Conservation (phyloP, 2,113 vertebrate genomes). For the Saccopteryx leptura region DNA sequence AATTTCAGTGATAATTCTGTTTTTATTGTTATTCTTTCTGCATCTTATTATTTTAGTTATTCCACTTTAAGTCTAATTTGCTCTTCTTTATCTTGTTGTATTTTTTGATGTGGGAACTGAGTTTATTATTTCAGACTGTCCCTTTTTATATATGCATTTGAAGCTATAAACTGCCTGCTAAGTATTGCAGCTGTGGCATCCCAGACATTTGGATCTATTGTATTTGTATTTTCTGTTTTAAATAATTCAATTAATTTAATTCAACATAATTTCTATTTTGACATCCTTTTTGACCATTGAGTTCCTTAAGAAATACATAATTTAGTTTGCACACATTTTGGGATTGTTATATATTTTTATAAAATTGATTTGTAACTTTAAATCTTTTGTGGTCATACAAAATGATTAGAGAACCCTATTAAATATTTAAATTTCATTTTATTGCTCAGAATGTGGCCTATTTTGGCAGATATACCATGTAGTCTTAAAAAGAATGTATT, state of each 20-base stretch:
- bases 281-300: background rate
- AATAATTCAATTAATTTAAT: constrained; percentile 5
- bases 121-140: background rate
- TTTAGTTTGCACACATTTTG: background rate
- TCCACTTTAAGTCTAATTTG: background rate
- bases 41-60: constrained; percentile 30
- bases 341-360: background rate
- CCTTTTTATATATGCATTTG: background rate
- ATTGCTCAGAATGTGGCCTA: background rate
- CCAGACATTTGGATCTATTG: background rate
- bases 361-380: background rate
- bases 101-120: background rate
- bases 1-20: background rate
- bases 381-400: background rate
- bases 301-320: background rate
- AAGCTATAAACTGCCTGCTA: background rate
- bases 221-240: constrained; percentile 8
- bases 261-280: constrained; percentile 1
- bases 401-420: background rate
- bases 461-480: background rate
- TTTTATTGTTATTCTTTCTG: background rate
- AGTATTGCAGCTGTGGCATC: background rate
- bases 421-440: constrained; percentile 5
- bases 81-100: background rate
- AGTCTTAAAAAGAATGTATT: background rate